phyloP scores from a whole-genome alignment of 2,113 vertebrate species.

The Podarcis cretensis region DNA sequence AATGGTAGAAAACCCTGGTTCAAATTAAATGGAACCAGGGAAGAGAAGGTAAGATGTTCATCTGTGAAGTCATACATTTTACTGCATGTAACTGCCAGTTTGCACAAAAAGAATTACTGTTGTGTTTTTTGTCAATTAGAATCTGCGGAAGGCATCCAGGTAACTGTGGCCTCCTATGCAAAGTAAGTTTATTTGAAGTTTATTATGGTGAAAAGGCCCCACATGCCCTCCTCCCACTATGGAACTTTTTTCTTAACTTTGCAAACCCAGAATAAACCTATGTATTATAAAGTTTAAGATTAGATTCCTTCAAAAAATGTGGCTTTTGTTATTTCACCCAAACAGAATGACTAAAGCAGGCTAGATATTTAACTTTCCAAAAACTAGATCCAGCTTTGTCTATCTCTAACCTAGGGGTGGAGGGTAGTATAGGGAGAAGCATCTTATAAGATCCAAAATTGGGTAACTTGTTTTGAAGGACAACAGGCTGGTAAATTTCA shows the following conservation, averaged over 20 bases:
- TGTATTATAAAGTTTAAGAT: neutral
- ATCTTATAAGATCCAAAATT: neutral
- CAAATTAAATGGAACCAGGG: neutral
- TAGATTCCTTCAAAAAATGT: neutral
- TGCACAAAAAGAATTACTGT: neutral
- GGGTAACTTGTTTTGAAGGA: neutral
- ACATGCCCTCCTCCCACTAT: neutral
- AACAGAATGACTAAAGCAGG: neutral
- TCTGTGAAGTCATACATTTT: neutral
- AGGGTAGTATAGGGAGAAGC: too few species aligned
- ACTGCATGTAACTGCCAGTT: neutral
- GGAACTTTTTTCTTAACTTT: neutral
- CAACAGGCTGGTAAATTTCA: neutral
- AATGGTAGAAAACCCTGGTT: neutral
- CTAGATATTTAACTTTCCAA: neutral
- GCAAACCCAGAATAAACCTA: neutral
- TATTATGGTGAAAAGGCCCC: too few species aligned
- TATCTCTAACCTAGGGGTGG: too few species aligned
- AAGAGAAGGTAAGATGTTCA: neutral
- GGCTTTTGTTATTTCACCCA: neutral
- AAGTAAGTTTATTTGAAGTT: neutral
- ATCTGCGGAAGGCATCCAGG: neutral
- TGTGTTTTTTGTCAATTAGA: neutral
- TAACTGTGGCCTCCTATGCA: neutral
- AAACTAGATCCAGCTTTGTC: neutral